These are phyloP conservation scores for Hemibagrus guttatus DNA, from an alignment of 2,797 vertebrate genomes.

Conservation along the genomic window DNA sequence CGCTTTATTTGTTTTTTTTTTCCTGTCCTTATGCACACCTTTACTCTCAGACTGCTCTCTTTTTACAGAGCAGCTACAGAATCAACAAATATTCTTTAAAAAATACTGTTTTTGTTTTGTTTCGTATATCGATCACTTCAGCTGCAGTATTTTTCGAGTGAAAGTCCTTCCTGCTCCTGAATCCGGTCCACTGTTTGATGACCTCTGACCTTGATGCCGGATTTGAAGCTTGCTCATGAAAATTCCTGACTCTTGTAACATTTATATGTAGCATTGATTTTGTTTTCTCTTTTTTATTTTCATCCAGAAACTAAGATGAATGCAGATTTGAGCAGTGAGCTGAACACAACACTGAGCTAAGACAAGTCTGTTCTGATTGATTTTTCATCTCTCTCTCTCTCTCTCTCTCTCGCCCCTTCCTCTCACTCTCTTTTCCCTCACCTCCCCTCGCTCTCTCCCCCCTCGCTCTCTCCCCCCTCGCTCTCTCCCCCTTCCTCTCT, in stretches of 20 bases:
- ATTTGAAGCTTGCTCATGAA: neutral
- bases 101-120: too few relatives aligned
- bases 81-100: too few relatives aligned
- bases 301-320: neutral
- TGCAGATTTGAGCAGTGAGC: neutral
- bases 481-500: neutral
- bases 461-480: too few relatives aligned
- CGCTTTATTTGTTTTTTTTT: too few relatives aligned
- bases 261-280: neutral
- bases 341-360: neutral
- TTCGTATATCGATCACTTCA: neutral
- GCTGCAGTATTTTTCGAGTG: neutral
- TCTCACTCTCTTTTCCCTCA: too few relatives aligned
- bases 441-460: too few relatives aligned
- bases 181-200: neutral
- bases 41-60: too few relatives aligned
- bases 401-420: constrained; percentile 9
- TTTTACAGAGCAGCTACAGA: too few relatives aligned
- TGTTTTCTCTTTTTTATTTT: neutral
- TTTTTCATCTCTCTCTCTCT: neutral
- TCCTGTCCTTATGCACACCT: too few relatives aligned
- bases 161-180: too few relatives aligned
- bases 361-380: neutral
- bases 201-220: neutral
- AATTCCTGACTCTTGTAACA: neutral